A percentile compares a stretch with the other conserved stretches of the same genome.
These are phyloP conservation scores for Caenorhabditis sp. DNA, from an alignment of 2,888 invertebrate species.

Conservation along the genomic window DNA sequence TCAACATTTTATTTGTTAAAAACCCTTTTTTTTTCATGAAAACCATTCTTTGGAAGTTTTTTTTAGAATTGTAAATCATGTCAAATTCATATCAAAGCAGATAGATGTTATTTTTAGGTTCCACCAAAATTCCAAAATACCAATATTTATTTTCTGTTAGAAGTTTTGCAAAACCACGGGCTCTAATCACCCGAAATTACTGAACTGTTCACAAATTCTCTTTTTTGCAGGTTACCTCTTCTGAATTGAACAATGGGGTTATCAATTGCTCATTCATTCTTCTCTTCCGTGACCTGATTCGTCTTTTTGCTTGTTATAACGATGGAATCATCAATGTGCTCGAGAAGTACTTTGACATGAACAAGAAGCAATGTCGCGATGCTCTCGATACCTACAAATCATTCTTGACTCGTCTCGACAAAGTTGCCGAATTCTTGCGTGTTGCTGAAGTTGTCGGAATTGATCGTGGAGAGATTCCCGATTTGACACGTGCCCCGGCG, in stretches of 20 bases:
- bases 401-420: conserved; percentile 84
- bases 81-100: too few relatives aligned
- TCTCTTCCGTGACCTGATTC: conserved; percentile 96
- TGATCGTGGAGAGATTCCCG: conserved; percentile 97
- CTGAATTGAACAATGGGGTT: conserved; percentile 96
- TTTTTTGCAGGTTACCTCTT: conserved; percentile 78
- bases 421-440: conserved; percentile 95
- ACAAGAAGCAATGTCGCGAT: conserved; percentile 96
- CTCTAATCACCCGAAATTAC: neutral
- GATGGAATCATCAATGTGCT: conserved; percentile 77
- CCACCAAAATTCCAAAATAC: too few relatives aligned
- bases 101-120: too few relatives aligned
- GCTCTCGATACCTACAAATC: conserved; percentile 93
- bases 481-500: conserved; percentile 95
- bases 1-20: too few relatives aligned
- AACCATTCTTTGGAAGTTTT: too few relatives aligned
- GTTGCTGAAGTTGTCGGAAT: conserved; percentile 87
- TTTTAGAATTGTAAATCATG: too few relatives aligned
- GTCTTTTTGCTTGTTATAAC: conserved; percentile 98
- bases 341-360: conserved; percentile 99
- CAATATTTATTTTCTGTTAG: neutral
- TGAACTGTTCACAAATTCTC: too few relatives aligned
- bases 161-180: neutral
- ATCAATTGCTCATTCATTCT: conserved; percentile 99
- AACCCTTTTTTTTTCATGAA: too few relatives aligned